A percentile compares a stretch with the other conserved stretches of the same genome.
These are phyloP conservation scores for Uria aalge DNA, from an alignment of 2,113 vertebrate species.

Conservation along the genomic window DNA sequence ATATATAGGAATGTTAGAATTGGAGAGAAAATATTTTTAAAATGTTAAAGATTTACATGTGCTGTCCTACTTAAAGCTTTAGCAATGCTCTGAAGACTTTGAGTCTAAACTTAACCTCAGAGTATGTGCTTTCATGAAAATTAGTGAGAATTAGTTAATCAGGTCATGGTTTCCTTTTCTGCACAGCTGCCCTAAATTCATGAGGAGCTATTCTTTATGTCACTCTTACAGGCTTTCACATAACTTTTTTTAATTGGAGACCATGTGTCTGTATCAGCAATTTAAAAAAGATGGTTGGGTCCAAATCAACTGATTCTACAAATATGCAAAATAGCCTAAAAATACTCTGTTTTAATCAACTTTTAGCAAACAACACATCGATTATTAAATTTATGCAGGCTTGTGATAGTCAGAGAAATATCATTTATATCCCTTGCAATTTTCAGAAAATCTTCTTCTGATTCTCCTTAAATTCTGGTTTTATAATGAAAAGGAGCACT, in stretches of 20 bases:
- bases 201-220: not conserved
- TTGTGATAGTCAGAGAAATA: not conserved
- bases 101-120: not conserved
- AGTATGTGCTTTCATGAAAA: not conserved
- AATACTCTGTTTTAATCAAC: not conserved
- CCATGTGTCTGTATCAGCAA: not conserved
- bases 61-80: not conserved
- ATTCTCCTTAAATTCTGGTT: not conserved
- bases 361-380: not conserved
- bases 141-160: slow-evolving; percentile 26
- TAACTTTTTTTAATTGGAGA: not conserved
- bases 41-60: not conserved
- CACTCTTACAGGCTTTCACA: not conserved
- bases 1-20: not conserved
- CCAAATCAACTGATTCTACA: not conserved
- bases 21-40: not conserved
- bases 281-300: not conserved
- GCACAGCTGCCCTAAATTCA: not conserved
- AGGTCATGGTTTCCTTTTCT: slow-evolving; percentile 6
- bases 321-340: not conserved
- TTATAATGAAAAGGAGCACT: not conserved
- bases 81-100: not conserved
- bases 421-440: not conserved
- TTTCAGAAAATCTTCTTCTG: not conserved
- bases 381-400: not conserved